Conservation (phyloP, 2,888 invertebrate genomes). For the Rhagonycha lutea region DNA sequence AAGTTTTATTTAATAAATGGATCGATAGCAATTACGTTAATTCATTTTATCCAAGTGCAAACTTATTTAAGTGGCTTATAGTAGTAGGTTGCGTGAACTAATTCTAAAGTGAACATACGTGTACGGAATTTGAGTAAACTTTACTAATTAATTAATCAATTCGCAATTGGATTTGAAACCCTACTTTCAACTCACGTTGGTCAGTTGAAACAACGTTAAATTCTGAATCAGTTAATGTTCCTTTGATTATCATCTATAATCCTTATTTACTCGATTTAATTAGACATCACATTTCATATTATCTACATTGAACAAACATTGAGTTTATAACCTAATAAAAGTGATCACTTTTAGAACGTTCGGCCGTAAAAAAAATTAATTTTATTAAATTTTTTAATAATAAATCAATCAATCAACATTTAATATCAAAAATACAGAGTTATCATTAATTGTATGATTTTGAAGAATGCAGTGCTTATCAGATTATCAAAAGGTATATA, state of each 20-base stretch:
- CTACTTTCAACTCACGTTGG: slow-evolving; percentile 2
- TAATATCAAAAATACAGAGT: too few relatives aligned
- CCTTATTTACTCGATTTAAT: not conserved
- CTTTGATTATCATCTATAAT: slow-evolving; percentile 5
- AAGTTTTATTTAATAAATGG: not conserved
- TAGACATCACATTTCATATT: not conserved
- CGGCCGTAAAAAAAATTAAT: too few relatives aligned
- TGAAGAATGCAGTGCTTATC: too few relatives aligned
- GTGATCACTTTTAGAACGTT: too few relatives aligned
- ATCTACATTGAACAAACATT: not conserved
- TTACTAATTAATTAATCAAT: slow-evolving; percentile 39
- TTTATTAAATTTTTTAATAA: too few relatives aligned
- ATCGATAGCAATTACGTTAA: not conserved
- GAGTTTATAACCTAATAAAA: too few relatives aligned
- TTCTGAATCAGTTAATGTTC: slow-evolving; percentile 10
- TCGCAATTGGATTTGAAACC: slow-evolving; percentile 13
- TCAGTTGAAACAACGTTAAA: slow-evolving; percentile 1
- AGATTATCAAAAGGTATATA: too few relatives aligned
- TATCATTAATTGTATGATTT: too few relatives aligned
- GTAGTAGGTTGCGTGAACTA: slow-evolving; percentile 30
- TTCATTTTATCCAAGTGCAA: not conserved
- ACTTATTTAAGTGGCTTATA: slow-evolving; percentile 17
- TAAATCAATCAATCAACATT: too few relatives aligned
- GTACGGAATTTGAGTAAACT: slow-evolving; percentile 33
- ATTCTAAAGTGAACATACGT: slow-evolving; percentile 40